These are phyloP conservation scores for Parnassius mnemosyne DNA, from an alignment of 2,888 invertebrate species.

Conservation along the genomic window DNA sequence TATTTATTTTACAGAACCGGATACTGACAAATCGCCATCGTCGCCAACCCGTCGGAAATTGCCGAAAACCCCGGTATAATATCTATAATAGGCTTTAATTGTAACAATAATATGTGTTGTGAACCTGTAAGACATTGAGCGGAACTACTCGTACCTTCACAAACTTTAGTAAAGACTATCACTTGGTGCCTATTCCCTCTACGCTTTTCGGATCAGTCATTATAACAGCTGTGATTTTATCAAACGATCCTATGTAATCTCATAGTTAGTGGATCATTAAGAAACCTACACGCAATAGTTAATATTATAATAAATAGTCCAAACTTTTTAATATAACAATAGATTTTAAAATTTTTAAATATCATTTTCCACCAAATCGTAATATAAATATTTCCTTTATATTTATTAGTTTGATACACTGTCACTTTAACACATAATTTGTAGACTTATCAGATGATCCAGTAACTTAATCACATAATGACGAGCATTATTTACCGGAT, in stretches of 20 bases:
- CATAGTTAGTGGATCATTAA: constrained; percentile 52
- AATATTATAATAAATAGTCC: neutral
- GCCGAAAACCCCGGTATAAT: constrained; percentile 98
- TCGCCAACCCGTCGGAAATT: constrained; percentile 96
- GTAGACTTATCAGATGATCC: too few relatives aligned
- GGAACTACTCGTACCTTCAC: constrained; percentile 57
- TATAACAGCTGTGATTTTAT: constrained; percentile 46
- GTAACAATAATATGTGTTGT: constrained; percentile 76
- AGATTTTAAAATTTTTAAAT: too few relatives aligned
- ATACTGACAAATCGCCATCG: constrained; percentile 92
- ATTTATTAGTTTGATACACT: too few relatives aligned
- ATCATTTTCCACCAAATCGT: too few relatives aligned
- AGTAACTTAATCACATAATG: too few relatives aligned
- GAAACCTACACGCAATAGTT: constrained; percentile 26
- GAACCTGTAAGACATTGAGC: constrained; percentile 74
- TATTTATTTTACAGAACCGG: constrained; percentile 86
- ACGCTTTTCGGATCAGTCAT: constrained; percentile 65
- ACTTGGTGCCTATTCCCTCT: constrained; percentile 77
- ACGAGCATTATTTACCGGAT: too few relatives aligned
- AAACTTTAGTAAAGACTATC: constrained; percentile 75
- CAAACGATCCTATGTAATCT: constrained; percentile 45
- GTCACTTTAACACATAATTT: too few relatives aligned
- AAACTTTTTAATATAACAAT: neutral
- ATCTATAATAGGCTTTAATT: constrained; percentile 75
- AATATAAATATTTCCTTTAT: too few relatives aligned